A percentile compares a stretch with the other conserved stretches of the same genome.
Conservation (phyloP, 64 coral and sea anemone genomes). For the Trachythela sp. region DNA sequence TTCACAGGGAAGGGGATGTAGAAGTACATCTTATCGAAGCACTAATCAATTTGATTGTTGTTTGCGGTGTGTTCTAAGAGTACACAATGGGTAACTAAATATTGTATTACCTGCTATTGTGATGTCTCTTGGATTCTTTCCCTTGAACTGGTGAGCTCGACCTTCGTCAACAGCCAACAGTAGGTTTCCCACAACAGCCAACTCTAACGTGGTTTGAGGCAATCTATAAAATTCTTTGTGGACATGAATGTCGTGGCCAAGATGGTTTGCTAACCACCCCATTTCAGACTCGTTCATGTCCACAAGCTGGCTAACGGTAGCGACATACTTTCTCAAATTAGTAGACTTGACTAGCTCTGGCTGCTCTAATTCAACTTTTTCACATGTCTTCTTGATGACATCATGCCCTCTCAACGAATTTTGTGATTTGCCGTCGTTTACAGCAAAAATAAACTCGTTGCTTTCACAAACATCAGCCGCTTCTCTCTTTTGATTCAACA, state of each 20-base stretch:
- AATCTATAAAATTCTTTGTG: neutral
- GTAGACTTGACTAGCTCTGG: slow-evolving; percentile 21
- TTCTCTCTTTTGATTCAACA: neutral
- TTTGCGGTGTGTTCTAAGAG: too few relatives aligned
- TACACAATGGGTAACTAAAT: too few relatives aligned
- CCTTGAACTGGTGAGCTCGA: neutral
- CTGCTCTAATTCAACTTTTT: neutral
- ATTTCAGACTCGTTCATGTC: slow-evolving; percentile 28
- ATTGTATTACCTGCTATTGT: slow-evolving; percentile 10
- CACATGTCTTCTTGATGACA: neutral
- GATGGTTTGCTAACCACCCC: slow-evolving; percentile 11
- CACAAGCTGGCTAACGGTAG: slow-evolving; percentile 7
- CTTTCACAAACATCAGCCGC: slow-evolving; percentile 1
- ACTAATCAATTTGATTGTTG: too few relatives aligned
- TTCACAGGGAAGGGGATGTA: too few relatives aligned
- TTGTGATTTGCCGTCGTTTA: neutral
- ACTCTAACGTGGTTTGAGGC: neutral
- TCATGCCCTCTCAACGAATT: slow-evolving; percentile 19
- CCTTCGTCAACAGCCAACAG: slow-evolving; percentile 18
- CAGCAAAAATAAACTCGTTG: slow-evolving; percentile 45
- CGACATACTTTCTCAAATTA: slow-evolving; percentile 39
- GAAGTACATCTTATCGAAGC: too few relatives aligned
- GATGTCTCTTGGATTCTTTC: neutral
- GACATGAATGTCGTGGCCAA: slow-evolving; percentile 24
- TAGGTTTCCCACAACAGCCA: neutral